A percentile compares a stretch with the other conserved stretches of the same genome.
Evolutionary conservation across 2,797 vertebrate species (phyloP).

Genomic region (Enteromius unitaeniatus): DNA sequence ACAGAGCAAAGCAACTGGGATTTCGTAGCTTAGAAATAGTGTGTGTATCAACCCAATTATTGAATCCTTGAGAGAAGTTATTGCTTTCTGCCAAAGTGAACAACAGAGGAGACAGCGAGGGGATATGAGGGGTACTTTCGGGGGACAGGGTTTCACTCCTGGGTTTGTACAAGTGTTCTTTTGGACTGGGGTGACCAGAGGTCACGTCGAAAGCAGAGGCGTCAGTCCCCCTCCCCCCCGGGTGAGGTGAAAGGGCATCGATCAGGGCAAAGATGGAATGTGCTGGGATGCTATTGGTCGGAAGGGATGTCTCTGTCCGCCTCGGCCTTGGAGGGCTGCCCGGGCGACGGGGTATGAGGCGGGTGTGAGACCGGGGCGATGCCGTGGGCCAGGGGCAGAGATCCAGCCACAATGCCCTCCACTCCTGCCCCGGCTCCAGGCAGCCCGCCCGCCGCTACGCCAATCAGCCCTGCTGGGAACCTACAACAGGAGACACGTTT

Average conservation of each 20-base stretch:
- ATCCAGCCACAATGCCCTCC: constrained; percentile 87
- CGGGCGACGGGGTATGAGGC: constrained; percentile 87
- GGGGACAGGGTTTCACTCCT: constrained; percentile 65
- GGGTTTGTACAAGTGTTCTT: constrained; percentile 76
- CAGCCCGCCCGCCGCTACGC: constrained; percentile 86
- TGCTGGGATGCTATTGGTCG: constrained; percentile 90
- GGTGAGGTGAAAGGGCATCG: constrained; percentile 51
- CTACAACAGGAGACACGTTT: constrained; percentile 71
- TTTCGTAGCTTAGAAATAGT: constrained; percentile 50
- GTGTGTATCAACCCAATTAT: constrained; percentile 73
- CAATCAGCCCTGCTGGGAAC: constrained; percentile 88
- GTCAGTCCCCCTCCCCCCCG: constrained; percentile 38
- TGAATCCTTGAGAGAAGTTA: constrained; percentile 85
- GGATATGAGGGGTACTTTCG: constrained; percentile 40
- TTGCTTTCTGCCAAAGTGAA: constrained; percentile 77
- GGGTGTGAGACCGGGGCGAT: constrained; percentile 89
- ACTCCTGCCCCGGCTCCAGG: constrained; percentile 82
- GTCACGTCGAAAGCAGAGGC: constrained; percentile 65
- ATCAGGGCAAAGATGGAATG: constrained; percentile 79
- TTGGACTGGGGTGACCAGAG: constrained; percentile 69
- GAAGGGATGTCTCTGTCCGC: constrained; percentile 95
- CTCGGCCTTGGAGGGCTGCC: constrained; percentile 90
- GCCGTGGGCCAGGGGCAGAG: constrained; percentile 78
- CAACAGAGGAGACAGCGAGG: constrained; percentile 43
- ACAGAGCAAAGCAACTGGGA: constrained; percentile 45